phyloP scores from a whole-genome alignment of 2,888 invertebrate species.

The Parnassius orleans region DNA sequence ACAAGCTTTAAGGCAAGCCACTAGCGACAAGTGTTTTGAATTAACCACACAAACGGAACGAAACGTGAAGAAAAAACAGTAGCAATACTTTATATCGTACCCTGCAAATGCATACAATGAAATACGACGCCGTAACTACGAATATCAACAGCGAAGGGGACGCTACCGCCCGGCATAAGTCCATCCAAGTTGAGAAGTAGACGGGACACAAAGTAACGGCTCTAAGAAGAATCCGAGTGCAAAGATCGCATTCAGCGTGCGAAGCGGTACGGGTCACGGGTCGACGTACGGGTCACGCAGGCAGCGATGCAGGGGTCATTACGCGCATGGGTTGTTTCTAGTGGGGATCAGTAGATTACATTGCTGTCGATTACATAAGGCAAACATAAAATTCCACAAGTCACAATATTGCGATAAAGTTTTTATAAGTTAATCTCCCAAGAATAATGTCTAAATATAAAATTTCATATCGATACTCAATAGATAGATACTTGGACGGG shows the following conservation, averaged over 20 bases:
- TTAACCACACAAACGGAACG: too few species aligned
- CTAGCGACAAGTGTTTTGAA: background rate
- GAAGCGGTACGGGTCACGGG: conserved; percentile 42
- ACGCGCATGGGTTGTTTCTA: background rate
- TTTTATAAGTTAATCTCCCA: too few species aligned
- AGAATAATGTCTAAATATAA: too few species aligned
- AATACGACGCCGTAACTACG: too few species aligned
- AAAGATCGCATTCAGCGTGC: conserved; percentile 49
- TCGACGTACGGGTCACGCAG: conserved; percentile 57
- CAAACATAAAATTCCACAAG: background rate
- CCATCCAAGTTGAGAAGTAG: background rate
- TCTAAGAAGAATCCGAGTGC: conserved; percentile 35
- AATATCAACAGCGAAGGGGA: background rate
- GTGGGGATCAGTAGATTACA: background rate
- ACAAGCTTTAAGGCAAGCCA: background rate
- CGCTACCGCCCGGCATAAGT: background rate
- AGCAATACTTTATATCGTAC: too few species aligned
- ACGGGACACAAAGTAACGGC: conserved; percentile 13
- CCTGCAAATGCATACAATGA: too few species aligned
- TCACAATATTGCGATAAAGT: too few species aligned
- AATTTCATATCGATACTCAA: too few species aligned
- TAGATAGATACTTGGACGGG: too few species aligned
- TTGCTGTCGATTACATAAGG: background rate
- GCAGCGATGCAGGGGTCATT: conserved; percentile 24
- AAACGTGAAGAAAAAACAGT: too few species aligned